phyloP scores from a whole-genome alignment of 2,797 vertebrate genomes.

The Botia almorhae region DNA sequence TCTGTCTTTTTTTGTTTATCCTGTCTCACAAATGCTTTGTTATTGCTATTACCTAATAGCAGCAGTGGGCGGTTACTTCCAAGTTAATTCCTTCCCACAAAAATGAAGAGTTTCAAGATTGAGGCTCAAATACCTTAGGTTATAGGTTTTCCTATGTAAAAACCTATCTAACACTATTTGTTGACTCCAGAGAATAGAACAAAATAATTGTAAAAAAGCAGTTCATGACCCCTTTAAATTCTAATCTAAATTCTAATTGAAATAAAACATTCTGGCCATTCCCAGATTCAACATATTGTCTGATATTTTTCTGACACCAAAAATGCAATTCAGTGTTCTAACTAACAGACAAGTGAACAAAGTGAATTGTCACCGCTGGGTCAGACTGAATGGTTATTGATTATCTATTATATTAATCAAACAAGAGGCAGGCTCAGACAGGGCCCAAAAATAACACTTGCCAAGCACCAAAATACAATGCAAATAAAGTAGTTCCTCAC shows the following conservation, averaged over 20 bases:
- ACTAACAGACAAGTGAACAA: background rate
- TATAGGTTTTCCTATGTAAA: too few relatives aligned
- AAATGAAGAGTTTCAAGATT: too few relatives aligned
- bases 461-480: background rate
- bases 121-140: too few relatives aligned
- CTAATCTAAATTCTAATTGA: background rate
- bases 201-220: too few relatives aligned
- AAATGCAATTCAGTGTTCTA: background rate
- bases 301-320: background rate
- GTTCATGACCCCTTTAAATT: background rate
- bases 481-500: too few relatives aligned
- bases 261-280: background rate
- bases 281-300: background rate
- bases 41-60: too few relatives aligned
- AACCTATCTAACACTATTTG: too few relatives aligned
- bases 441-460: background rate
- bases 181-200: too few relatives aligned
- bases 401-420: background rate
- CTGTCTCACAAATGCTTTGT: too few relatives aligned
- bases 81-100: too few relatives aligned
- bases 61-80: too few relatives aligned
- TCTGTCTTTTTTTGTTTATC: too few relatives aligned
- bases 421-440: background rate
- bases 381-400: constrained; percentile 26
- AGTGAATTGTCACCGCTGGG: background rate